A percentile compares a stretch with the other conserved stretches of the same genome.
phyloP scores from a whole-genome alignment of 35 echinoderm and acorn worm genomes.

The Lytechinus variegatus region DNA sequence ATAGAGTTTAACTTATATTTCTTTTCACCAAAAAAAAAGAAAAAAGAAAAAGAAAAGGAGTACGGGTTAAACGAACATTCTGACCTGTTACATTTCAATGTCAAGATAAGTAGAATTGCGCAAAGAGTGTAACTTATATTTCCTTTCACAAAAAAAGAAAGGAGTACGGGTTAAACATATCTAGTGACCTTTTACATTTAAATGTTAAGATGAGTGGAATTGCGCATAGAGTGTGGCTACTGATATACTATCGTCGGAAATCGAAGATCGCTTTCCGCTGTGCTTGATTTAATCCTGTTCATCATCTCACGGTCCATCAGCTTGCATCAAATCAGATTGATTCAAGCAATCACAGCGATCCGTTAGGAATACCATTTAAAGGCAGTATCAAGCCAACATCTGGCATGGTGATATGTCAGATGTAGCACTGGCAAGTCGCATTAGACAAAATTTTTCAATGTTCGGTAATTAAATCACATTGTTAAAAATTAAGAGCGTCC shows the following conservation, averaged over 20 bases:
- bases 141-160: not conserved
- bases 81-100: not conserved
- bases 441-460: too few species aligned
- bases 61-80: not conserved
- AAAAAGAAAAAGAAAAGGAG: not conserved
- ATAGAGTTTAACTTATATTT: too few species aligned
- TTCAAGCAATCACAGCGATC: conserved; percentile 10
- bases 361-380: not conserved
- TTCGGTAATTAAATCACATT: too few species aligned
- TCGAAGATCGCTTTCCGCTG: conserved; percentile 16
- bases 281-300: conserved; percentile 18
- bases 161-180: not conserved
- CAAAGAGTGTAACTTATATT: not conserved
- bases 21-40: too few species aligned
- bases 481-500: too few species aligned
- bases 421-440: too few species aligned
- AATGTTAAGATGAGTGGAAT: not conserved
- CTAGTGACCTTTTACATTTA: not conserved
- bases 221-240: not conserved
- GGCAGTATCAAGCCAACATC: not conserved
- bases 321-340: not conserved
- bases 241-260: not conserved
- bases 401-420: too few species aligned
- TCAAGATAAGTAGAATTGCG: not conserved
- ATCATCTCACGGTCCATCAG: not conserved